A percentile compares a stretch with the other conserved stretches of the same genome.
These are phyloP conservation scores for Denticeps clupeoides DNA, from an alignment of 2,797 vertebrate species.

Conservation along the genomic window DNA sequence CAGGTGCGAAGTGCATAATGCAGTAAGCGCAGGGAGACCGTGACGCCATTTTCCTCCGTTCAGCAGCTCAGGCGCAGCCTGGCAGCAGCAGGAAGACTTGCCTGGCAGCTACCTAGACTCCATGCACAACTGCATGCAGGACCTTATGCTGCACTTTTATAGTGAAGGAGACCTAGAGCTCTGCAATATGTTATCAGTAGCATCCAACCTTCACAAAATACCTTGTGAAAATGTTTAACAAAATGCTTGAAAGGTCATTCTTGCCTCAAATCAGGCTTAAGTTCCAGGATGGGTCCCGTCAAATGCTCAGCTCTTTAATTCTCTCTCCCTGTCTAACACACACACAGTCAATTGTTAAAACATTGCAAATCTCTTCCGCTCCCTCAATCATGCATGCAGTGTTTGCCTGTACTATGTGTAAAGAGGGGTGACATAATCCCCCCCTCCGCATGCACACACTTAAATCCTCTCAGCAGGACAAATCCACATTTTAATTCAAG, in stretches of 20 bases:
- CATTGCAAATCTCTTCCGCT: background rate
- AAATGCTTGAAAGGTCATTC: too few species aligned
- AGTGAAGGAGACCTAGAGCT: too few species aligned
- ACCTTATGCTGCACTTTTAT: too few species aligned
- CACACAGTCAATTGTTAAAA: too few species aligned
- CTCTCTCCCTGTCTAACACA: background rate
- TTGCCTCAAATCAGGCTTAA: too few species aligned
- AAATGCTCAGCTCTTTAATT: background rate
- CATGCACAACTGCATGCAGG: too few species aligned
- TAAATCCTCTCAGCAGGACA: conserved; percentile 30
- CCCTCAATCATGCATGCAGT: background rate
- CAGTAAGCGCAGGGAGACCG: conserved; percentile 8
- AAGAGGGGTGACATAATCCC: conserved; percentile 38
- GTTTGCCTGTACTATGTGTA: conserved; percentile 2
- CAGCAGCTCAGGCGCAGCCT: background rate
- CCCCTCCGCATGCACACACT: conserved; percentile 27
- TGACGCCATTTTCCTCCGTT: conserved; percentile 7
- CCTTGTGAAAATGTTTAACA: too few species aligned
- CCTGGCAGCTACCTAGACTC: too few species aligned
- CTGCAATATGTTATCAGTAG: too few species aligned
- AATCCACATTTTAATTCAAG: conserved; percentile 37
- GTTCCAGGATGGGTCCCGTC: too few species aligned
- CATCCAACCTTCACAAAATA: too few species aligned
- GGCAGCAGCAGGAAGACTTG: too few species aligned
- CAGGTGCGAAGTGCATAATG: conserved; percentile 19